Evolutionary conservation across 2,888 invertebrate genomes (phyloP).

Genomic region (Asteroscopus sphinx): DNA sequence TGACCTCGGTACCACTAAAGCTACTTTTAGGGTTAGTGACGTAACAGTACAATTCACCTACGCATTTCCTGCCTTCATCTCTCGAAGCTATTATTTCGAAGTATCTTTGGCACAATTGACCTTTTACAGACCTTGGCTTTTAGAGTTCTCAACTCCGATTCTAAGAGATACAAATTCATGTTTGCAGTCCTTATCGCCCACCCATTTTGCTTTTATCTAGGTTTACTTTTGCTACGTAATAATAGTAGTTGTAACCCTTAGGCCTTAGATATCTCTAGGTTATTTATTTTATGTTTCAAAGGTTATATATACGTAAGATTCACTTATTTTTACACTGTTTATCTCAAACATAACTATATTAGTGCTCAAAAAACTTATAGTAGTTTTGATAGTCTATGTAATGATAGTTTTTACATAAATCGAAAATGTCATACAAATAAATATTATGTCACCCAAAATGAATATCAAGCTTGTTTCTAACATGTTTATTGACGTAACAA

Average conservation of each 20-base stretch:
- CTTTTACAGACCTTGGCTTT: slow-evolving; percentile 30
- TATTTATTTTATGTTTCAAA: background rate
- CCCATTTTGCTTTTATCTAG: slow-evolving; percentile 27
- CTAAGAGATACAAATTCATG: slow-evolving; percentile 31
- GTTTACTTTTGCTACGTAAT: slow-evolving; percentile 19
- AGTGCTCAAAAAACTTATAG: too few species aligned
- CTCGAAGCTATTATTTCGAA: slow-evolving; percentile 33
- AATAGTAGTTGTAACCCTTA: slow-evolving; percentile 13
- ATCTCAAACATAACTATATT: too few species aligned
- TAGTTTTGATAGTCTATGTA: too few species aligned
- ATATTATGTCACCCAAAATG: slow-evolving; percentile 15
- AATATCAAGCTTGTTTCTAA: slow-evolving; percentile 22
- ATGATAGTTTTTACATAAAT: too few species aligned
- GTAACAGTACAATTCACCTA: slow-evolving; percentile 22
- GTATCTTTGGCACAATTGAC: slow-evolving; percentile 35
- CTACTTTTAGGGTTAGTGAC: slow-evolving; percentile 24
- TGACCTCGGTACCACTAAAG: slow-evolving; percentile 2
- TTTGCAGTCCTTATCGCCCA: slow-evolving; percentile 5
- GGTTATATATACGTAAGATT: background rate
- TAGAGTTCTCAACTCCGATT: slow-evolving; percentile 4
- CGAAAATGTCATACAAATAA: background rate
- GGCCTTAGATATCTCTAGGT: background rate
- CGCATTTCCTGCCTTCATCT: slow-evolving; percentile 20
- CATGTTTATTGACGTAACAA: slow-evolving; percentile 23
- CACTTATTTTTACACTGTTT: too few species aligned